These are phyloP conservation scores for Itoplectis maculator DNA, from an alignment of 2,888 invertebrate species.

Conservation along the genomic window DNA sequence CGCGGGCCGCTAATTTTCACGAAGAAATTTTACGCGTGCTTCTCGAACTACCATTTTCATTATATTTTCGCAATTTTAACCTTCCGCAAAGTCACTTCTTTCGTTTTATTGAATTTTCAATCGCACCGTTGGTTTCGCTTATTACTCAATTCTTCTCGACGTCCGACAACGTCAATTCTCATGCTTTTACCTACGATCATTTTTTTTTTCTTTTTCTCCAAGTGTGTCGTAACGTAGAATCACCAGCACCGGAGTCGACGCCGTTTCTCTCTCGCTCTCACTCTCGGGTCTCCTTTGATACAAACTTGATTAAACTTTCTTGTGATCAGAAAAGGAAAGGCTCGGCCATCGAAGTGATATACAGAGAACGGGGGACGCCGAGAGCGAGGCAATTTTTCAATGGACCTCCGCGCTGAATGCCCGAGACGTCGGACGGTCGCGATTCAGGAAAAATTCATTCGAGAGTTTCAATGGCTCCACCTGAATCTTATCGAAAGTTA, in stretches of 20 bases:
- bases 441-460: constrained; percentile 66
- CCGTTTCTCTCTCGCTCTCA: too few species aligned
- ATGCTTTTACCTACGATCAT: background rate
- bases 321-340: constrained; percentile 19
- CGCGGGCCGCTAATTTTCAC: background rate
- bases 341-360: background rate
- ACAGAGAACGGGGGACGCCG: constrained; percentile 31
- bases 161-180: constrained; percentile 1
- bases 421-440: constrained; percentile 40
- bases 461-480: constrained; percentile 67
- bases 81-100: background rate
- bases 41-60: background rate
- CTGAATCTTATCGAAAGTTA: constrained; percentile 72
- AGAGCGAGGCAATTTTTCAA: constrained; percentile 71
- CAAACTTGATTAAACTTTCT: constrained; percentile 64
- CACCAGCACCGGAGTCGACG: constrained; percentile 20
- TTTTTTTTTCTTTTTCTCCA: background rate
- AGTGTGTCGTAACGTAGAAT: constrained; percentile 15
- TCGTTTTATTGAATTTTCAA: constrained; percentile 42
- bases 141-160: constrained; percentile 26
- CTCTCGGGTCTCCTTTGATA: constrained; percentile 52
- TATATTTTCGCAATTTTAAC: background rate
- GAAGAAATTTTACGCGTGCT: background rate
- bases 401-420: constrained; percentile 59
- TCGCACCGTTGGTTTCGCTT: background rate